phyloP scores from a whole-genome alignment of 2,888 invertebrate genomes.

The Clitarchus hookeri region DNA sequence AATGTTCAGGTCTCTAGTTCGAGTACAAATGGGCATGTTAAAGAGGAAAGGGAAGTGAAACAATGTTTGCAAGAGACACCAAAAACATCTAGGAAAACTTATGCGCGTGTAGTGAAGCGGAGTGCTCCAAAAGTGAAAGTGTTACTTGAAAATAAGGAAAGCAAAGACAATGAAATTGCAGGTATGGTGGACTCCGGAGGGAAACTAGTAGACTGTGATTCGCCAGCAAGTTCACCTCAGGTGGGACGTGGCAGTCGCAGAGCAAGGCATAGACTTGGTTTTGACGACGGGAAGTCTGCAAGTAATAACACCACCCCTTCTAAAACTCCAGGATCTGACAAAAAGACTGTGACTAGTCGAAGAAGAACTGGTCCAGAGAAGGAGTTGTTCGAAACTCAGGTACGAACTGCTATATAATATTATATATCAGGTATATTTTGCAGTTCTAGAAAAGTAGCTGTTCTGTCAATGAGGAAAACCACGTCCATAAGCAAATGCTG shows the following conservation, averaged over 20 bases:
- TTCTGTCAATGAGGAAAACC: too few relatives aligned
- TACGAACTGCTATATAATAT: neutral
- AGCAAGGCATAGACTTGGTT: neutral
- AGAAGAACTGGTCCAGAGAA: constrained; percentile 6
- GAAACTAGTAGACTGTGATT: neutral
- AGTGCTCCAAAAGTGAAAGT: neutral
- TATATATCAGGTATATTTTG: too few relatives aligned
- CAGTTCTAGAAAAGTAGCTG: too few relatives aligned
- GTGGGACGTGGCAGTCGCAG: neutral
- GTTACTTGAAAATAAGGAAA: neutral
- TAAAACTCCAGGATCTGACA: neutral
- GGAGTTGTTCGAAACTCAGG: neutral
- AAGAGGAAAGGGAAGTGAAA: neutral
- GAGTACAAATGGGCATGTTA: neutral
- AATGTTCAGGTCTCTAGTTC: too few relatives aligned
- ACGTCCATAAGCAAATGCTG: too few relatives aligned
- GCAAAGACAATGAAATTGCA: neutral
- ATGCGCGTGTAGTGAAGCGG: neutral
- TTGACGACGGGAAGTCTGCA: neutral
- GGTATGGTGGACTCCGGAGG: neutral
- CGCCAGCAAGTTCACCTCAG: neutral
- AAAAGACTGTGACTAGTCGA: neutral
- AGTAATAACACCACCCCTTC: neutral
- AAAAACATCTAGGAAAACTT: constrained; percentile 3
- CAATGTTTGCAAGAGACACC: neutral